Conservation (phyloP, 2,888 invertebrate genomes). For the Phania funesta region DNA sequence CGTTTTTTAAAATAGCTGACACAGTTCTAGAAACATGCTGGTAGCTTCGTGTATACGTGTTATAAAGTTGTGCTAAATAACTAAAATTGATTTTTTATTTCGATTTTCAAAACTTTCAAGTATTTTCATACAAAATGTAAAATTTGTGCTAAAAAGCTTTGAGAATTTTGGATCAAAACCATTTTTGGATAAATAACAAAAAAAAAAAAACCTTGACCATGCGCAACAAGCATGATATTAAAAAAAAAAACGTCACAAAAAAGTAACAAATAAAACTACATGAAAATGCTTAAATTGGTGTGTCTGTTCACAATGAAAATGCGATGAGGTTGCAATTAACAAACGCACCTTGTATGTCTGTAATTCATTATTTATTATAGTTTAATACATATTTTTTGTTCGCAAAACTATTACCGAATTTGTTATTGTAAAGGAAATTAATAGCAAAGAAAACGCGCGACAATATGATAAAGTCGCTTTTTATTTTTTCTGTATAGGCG, state of each 20-base stretch:
- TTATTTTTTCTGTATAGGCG: neutral
- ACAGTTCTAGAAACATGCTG: neutral
- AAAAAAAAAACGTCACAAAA: neutral
- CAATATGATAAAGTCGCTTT: neutral
- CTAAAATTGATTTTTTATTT: slow-evolving; percentile 30
- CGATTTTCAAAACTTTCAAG: slow-evolving; percentile 43
- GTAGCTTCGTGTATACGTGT: neutral
- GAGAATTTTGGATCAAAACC: slow-evolving; percentile 43
- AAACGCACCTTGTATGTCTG: slow-evolving; percentile 12
- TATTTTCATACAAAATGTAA: neutral
- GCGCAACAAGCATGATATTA: slow-evolving; percentile 28
- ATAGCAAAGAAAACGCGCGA: neutral
- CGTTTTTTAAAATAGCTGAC: too few relatives aligned
- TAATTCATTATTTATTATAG: neutral
- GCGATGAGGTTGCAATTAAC: slow-evolving; percentile 44
- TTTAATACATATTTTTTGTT: neutral
- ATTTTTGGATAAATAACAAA: slow-evolving; percentile 49
- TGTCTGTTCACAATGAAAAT: slow-evolving; percentile 18
- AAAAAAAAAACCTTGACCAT: slow-evolving; percentile 57
- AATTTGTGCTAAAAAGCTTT: slow-evolving; percentile 11
- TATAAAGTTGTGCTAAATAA: slow-evolving; percentile 29
- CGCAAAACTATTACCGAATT: slow-evolving; percentile 29
- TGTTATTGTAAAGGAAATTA: neutral
- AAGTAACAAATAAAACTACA: neutral
- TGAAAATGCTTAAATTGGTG: slow-evolving; percentile 23